phyloP scores from a whole-genome alignment of 2,888 invertebrate species.

The Laothoe populi region DNA sequence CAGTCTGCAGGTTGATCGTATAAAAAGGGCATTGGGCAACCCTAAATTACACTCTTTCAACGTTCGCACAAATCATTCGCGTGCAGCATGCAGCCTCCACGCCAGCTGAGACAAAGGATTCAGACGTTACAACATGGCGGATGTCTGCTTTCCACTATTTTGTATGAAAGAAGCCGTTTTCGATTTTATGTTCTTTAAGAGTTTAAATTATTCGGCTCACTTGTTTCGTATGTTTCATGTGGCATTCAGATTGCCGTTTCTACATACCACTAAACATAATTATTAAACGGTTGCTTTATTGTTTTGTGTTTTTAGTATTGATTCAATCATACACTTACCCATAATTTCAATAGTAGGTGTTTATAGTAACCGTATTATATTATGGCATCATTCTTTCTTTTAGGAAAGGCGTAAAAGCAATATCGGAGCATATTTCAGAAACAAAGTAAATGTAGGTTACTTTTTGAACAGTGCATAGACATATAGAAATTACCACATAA shows the following conservation, averaged over 20 bases:
- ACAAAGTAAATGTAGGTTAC: too few species aligned
- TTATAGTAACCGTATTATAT: too few species aligned
- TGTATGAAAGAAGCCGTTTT: conserved; percentile 22
- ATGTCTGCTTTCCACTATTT: conserved; percentile 21
- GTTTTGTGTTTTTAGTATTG: neutral
- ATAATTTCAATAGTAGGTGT: too few species aligned
- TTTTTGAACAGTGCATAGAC: too few species aligned
- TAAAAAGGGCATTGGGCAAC: neutral
- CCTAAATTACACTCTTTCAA: conserved; percentile 51
- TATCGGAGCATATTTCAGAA: too few species aligned
- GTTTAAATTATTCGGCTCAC: conserved; percentile 24
- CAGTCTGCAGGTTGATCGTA: too few species aligned
- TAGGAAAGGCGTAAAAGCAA: too few species aligned
- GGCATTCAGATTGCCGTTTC: neutral
- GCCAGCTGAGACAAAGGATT: conserved; percentile 40
- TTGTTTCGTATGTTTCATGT: neutral
- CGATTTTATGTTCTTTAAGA: conserved; percentile 16
- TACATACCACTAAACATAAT: neutral
- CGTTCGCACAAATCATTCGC: conserved; percentile 66
- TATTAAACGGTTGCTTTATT: neutral
- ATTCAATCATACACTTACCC: neutral
- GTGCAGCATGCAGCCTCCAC: conserved; percentile 44
- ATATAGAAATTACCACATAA: too few species aligned
- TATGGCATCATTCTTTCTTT: too few species aligned
- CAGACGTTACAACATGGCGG: conserved; percentile 27